Evolutionary conservation across 1,140 invertebrate genomes (phyloP).

Genomic region (Frieseomelitta varia): DNA sequence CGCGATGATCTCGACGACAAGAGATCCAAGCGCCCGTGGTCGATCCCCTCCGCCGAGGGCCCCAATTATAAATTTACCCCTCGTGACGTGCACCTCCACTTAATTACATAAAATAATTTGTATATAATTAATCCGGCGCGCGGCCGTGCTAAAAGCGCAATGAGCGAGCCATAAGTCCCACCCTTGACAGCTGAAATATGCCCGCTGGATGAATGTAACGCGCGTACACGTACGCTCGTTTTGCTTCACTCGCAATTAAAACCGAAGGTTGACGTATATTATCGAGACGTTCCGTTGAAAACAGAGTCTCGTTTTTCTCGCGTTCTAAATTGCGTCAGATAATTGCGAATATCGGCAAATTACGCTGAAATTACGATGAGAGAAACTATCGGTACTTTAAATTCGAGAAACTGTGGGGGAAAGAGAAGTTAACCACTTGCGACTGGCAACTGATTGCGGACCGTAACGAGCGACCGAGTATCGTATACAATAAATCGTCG

Average conservation of each 20-base stretch:
- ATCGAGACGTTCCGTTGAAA: neutral
- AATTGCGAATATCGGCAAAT: too few relatives aligned
- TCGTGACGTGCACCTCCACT: neutral
- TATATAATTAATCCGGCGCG: constrained; percentile 19
- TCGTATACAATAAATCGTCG: too few relatives aligned
- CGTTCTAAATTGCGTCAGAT: too few relatives aligned
- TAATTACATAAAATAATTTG: constrained; percentile 48
- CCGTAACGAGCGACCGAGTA: too few relatives aligned
- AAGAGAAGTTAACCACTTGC: too few relatives aligned
- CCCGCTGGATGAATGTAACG: neutral
- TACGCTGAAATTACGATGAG: too few relatives aligned
- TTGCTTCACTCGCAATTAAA: constrained; percentile 7
- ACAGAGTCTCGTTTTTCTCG: too few relatives aligned
- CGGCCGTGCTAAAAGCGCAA: neutral
- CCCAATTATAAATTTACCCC: constrained; percentile 39
- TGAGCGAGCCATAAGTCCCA: neutral
- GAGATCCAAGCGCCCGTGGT: neutral
- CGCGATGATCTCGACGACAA: constrained; percentile 14
- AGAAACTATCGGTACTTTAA: too few relatives aligned
- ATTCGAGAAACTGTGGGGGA: too few relatives aligned
- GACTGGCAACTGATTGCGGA: too few relatives aligned
- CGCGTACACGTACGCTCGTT: neutral
- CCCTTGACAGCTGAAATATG: constrained; percentile 17
- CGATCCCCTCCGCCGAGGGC: too few relatives aligned
- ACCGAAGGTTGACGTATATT: too few relatives aligned